phyloP scores from a whole-genome alignment of 2,113 vertebrate species.

The Phaethon lepturus region DNA sequence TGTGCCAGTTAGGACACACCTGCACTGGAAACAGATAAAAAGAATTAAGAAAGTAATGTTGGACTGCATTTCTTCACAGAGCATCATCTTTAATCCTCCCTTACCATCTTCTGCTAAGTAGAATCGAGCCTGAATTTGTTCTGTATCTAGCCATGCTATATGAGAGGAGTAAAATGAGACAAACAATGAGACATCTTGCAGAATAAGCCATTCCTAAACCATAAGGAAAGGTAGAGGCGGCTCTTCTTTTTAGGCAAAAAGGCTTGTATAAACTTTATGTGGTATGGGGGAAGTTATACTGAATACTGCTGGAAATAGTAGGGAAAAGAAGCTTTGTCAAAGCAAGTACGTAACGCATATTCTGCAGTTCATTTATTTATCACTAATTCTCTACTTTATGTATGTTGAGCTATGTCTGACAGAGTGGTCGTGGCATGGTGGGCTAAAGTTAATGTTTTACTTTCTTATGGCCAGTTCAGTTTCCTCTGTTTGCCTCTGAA shows the following conservation, averaged over 20 bases:
- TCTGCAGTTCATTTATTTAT: not conserved
- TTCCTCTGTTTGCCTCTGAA: not conserved
- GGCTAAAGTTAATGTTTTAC: not conserved
- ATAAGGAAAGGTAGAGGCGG: not conserved
- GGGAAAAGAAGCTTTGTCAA: not conserved
- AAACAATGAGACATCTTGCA: not conserved
- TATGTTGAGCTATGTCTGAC: not conserved
- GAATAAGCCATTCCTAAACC: not conserved
- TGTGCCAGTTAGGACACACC: not conserved
- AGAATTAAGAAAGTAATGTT: not conserved
- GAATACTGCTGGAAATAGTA: not conserved
- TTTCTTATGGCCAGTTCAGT: not conserved
- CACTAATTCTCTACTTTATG: not conserved
- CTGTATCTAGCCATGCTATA: not conserved
- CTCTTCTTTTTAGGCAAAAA: not conserved
- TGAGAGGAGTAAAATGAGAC: not conserved
- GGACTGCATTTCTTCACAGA: not conserved
- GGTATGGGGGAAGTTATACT: not conserved
- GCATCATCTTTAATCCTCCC: not conserved
- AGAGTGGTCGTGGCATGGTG: not conserved
- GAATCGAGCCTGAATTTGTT: not conserved
- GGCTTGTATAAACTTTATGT: not conserved
- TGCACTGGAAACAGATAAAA: constrained; percentile 1
- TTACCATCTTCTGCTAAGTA: not conserved
- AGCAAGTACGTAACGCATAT: not conserved